Evolutionary conservation across 1,140 invertebrate genomes (phyloP), one percentile per base, ranked within the genome.

Genomic region (Drosophila melanogaster): DNA sequence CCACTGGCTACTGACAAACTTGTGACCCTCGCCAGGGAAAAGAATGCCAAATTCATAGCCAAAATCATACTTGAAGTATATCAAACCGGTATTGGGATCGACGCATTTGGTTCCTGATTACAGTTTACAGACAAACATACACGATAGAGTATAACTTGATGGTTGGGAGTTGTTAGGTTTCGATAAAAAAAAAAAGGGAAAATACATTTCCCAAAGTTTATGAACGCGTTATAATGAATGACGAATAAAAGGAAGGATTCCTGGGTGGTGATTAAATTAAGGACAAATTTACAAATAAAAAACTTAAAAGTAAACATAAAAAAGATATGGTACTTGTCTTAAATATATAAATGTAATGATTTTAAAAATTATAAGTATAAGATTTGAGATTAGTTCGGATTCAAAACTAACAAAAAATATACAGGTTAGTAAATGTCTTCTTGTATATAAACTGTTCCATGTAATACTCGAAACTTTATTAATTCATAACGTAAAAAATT

Each of bases 51-150:
- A 96, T 90, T 96, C 96, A 90, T 96, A 96, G 61, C 96, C 96
- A 84, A 96, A 96, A 92, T 96, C 96, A 87, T 96, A 96, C 92
- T 96, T 96, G 93, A 96, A 96, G 93, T 96, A 96, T 84, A 96
- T 96, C 33, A 96, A 93, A 67, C 95, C 95, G 24, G 95, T 96
- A 77, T 96, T 95, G 70, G 95, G 95, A 92, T 96, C 95, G 76
- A 96, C 94, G 87, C 95, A 95, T 92, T 96, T 96, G 67, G 95
- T 95, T 90, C 96, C 96, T 96, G 54, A 59, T 87, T 65, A 38
- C 46, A 43, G 57, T 55, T 67, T 77, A 67, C 37, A 65, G 53
- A 64, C 67, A 74, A 72, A 80, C 55, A 69, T 61, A 53, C 30
- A 59, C 38, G 11, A 41, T 33, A 59, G 59, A 24, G 14, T 33